phyloP scores from a whole-genome alignment of 2,888 invertebrate genomes.

The Thalpophila matura region DNA sequence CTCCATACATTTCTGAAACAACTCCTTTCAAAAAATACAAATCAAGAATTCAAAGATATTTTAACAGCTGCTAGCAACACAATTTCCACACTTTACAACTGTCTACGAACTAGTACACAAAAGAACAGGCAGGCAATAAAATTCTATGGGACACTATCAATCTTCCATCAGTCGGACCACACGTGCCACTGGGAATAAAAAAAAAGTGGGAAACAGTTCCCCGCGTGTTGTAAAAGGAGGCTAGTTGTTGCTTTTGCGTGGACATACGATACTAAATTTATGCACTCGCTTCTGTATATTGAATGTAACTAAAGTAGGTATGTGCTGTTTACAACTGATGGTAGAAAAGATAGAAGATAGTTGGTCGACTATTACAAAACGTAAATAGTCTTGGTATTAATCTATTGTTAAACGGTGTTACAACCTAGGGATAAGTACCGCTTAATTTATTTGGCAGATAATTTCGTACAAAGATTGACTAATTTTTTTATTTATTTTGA shows the following conservation, averaged over 20 bases:
- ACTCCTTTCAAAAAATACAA: neutral
- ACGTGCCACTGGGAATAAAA: slow-evolving; percentile 45
- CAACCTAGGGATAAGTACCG: too few relatives aligned
- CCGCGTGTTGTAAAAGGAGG: slow-evolving; percentile 25
- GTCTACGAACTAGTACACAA: slow-evolving; percentile 3
- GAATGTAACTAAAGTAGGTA: slow-evolving; percentile 31
- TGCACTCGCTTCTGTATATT: slow-evolving; percentile 18
- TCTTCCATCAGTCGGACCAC: slow-evolving; percentile 42
- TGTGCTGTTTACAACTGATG: slow-evolving; percentile 24
- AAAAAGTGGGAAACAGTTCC: too few relatives aligned
- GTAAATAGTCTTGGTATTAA: too few relatives aligned
- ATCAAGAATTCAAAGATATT: neutral
- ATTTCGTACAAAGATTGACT: too few relatives aligned
- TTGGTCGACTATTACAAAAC: too few relatives aligned
- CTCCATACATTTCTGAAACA: too few relatives aligned
- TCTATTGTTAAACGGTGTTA: too few relatives aligned
- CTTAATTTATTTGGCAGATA: too few relatives aligned
- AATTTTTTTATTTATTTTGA: too few relatives aligned
- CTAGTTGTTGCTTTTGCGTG: slow-evolving; percentile 24
- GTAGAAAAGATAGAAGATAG: slow-evolving; percentile 8
- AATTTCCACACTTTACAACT: slow-evolving; percentile 8
- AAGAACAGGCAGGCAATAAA: slow-evolving; percentile 28
- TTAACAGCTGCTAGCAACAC: neutral
- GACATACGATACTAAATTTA: slow-evolving; percentile 14
- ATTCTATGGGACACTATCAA: slow-evolving; percentile 47